Evolutionary conservation across 1,140 invertebrate species (phyloP).

Genomic region (Aphidius gifuensis): DNA sequence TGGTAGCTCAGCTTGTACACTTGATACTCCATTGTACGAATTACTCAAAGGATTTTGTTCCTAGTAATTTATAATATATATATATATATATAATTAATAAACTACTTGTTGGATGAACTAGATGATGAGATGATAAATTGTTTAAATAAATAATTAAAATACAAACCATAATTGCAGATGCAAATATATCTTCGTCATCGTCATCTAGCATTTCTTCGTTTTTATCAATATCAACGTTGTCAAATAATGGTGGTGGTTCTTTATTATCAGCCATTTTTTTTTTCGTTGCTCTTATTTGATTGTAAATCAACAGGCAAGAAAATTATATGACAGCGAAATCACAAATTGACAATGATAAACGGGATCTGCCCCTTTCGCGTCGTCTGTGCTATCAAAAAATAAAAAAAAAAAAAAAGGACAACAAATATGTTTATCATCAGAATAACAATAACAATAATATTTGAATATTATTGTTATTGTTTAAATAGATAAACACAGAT

Average conservation of each 20-base stretch:
- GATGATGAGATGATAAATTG: conserved; percentile 2
- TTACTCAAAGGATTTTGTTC: conserved; percentile 39
- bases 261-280: conserved; percentile 63
- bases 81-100: conserved; percentile 1
- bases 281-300: conserved; percentile 27
- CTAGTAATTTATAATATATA: too few relatives aligned
- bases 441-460: too few relatives aligned
- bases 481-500: too few relatives aligned
- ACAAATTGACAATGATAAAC: conserved; percentile 14
- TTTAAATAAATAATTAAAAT: conserved; percentile 1
- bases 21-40: conserved; percentile 47
- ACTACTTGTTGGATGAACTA: conserved; percentile 10
- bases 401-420: too few relatives aligned
- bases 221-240: conserved; percentile 63
- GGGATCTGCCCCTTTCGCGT: conserved; percentile 34
- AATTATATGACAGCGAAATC: not conserved
- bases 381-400: too few relatives aligned
- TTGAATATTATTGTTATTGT: too few relatives aligned
- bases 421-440: too few relatives aligned
- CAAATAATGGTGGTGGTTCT: conserved; percentile 68
- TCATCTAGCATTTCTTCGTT: conserved; percentile 66
- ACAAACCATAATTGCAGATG: conserved; percentile 73
- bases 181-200: conserved; percentile 71
- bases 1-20: conserved; percentile 42
- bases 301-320: conserved; percentile 24